Evolutionary conservation across 23 tunicate genomes (phyloP).

Genomic region (Ciona savignyi): DNA sequence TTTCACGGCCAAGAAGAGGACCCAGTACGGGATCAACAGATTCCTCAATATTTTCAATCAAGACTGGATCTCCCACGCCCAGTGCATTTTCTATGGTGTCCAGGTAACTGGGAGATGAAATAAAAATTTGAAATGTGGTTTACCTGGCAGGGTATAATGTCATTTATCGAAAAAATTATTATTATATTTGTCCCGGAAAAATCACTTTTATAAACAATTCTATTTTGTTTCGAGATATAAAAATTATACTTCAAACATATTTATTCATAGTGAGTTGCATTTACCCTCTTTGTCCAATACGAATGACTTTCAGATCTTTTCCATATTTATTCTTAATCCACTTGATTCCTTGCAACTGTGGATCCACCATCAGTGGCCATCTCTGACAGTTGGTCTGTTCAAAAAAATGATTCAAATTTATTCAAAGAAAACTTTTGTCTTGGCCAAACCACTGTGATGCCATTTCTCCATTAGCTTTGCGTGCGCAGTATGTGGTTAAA

Average conservation of each 20-base stretch:
- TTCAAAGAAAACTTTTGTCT: too few relatives aligned
- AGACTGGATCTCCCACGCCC: constrained; percentile 79
- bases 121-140: not conserved
- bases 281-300: constrained; percentile 95
- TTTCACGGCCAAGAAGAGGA: constrained; percentile 92
- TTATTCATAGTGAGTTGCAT: too few relatives aligned
- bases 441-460: too few relatives aligned
- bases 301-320: constrained; percentile 61
- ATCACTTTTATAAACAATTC: too few relatives aligned
- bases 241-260: too few relatives aligned
- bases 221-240: too few relatives aligned
- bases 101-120: constrained; percentile 46
- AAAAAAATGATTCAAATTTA: too few relatives aligned
- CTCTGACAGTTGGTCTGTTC: constrained; percentile 84
- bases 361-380: constrained; percentile 99
- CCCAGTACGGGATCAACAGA: constrained; percentile 90
- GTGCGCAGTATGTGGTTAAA: too few relatives aligned
- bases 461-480: too few relatives aligned
- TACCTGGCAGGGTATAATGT: too few relatives aligned
- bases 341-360: constrained; percentile 93
- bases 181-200: too few relatives aligned
- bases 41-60: constrained; percentile 94
- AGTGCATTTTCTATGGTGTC: constrained; percentile 91
- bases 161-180: too few relatives aligned
- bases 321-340: constrained; percentile 98